phyloP scores from a whole-genome alignment of 2,797 vertebrate species.

The Morelia viridis region DNA sequence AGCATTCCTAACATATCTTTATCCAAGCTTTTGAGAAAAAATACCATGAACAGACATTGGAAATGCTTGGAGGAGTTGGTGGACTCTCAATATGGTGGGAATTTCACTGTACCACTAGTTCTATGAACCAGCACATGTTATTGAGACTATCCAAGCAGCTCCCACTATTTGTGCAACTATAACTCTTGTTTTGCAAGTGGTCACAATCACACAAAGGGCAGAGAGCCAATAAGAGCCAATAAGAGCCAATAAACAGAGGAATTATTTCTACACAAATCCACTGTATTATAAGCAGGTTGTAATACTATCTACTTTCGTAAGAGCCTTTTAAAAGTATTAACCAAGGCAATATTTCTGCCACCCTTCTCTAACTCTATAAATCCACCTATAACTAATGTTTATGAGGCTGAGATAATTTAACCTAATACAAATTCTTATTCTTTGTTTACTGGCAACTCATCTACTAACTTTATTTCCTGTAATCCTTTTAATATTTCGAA shows the following conservation, averaged over 20 bases:
- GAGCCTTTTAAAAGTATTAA: neutral
- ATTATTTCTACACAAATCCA: neutral
- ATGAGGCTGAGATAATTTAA: neutral
- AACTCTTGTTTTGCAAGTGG: neutral
- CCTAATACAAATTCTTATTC: neutral
- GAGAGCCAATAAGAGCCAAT: neutral
- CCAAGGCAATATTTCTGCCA: neutral
- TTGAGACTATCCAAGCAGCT: neutral
- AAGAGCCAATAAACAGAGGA: neutral
- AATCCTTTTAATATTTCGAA: neutral
- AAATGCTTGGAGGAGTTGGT: neutral
- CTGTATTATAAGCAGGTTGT: neutral
- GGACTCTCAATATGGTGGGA: neutral
- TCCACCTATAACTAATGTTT: neutral
- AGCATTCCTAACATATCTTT: neutral
- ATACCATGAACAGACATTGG: neutral
- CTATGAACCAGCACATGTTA: neutral
- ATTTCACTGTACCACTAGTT: neutral
- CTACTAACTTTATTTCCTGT: neutral
- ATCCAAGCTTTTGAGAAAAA: neutral
- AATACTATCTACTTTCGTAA: neutral
- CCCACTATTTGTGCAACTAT: neutral
- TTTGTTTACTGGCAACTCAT: neutral
- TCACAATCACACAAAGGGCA: neutral
- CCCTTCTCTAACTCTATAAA: neutral